These are phyloP conservation scores for Myrmecobius fasciatus DNA, from an alignment of 2,113 vertebrate genomes.

Conservation along the genomic window DNA sequence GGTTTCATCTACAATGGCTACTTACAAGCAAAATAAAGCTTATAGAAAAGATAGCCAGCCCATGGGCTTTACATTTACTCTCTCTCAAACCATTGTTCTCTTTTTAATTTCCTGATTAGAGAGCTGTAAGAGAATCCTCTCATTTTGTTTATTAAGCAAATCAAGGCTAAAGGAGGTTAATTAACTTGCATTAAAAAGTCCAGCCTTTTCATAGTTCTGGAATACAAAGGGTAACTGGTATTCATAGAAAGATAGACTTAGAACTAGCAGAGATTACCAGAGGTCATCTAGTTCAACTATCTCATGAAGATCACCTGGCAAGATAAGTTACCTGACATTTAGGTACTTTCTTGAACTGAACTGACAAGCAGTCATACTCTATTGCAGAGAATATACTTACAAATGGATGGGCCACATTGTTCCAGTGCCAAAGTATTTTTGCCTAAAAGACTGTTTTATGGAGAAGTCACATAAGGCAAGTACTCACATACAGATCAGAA, in stretches of 20 bases:
- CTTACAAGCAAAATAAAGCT: background rate
- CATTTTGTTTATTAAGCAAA: background rate
- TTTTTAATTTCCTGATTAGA: background rate
- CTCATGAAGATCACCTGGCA: background rate
- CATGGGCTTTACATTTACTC: background rate
- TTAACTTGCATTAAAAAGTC: background rate
- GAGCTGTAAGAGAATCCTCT: background rate
- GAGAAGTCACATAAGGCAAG: too few species aligned
- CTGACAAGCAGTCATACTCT: background rate
- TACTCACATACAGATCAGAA: too few species aligned
- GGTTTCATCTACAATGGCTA: background rate
- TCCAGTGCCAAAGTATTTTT: too few species aligned
- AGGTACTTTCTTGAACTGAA: background rate
- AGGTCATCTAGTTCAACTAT: background rate
- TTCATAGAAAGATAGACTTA: background rate
- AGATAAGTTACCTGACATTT: background rate
- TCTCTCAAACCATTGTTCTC: background rate
- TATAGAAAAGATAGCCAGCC: background rate
- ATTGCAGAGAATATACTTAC: background rate
- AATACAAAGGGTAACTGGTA: background rate
- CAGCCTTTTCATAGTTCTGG: background rate
- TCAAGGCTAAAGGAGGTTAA: background rate
- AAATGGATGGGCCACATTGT: too few species aligned
- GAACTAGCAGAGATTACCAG: background rate
- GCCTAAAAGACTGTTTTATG: too few species aligned